These are phyloP conservation scores for Crotalus viridis DNA, from an alignment of 2,113 vertebrate genomes.

Conservation along the genomic window DNA sequence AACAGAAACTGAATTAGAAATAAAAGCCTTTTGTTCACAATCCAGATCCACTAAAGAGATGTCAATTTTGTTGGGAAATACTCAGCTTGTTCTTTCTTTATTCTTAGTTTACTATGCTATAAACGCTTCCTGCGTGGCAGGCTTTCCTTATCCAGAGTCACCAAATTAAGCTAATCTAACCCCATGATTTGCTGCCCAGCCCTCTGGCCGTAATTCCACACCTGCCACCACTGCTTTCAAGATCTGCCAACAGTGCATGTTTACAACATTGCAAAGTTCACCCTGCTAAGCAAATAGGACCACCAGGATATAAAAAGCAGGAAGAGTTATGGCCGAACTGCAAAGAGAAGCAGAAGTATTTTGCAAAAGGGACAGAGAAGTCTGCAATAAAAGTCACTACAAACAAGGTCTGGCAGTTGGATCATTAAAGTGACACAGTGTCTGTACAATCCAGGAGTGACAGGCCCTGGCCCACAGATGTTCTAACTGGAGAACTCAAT, in stretches of 20 bases:
- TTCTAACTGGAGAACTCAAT: background rate
- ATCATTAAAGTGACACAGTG: background rate
- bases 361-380: background rate
- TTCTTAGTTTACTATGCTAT: background rate
- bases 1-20: background rate
- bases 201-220: background rate
- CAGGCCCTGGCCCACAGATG: background rate
- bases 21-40: background rate
- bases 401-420: background rate
- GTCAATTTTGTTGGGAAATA: background rate
- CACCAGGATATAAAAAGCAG: background rate
- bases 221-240: background rate
- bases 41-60: background rate
- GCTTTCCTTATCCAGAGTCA: background rate
- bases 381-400: background rate
- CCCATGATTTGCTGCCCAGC: background rate
- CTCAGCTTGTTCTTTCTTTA: background rate
- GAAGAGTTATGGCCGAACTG: background rate
- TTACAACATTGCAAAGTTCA: background rate
- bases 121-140: background rate
- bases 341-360: background rate
- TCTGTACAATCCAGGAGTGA: background rate
- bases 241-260: background rate
- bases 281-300: background rate
- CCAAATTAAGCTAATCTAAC: background rate